phyloP scores from a whole-genome alignment of 2,113 vertebrate genomes.

The Atherinomorus stipes region DNA sequence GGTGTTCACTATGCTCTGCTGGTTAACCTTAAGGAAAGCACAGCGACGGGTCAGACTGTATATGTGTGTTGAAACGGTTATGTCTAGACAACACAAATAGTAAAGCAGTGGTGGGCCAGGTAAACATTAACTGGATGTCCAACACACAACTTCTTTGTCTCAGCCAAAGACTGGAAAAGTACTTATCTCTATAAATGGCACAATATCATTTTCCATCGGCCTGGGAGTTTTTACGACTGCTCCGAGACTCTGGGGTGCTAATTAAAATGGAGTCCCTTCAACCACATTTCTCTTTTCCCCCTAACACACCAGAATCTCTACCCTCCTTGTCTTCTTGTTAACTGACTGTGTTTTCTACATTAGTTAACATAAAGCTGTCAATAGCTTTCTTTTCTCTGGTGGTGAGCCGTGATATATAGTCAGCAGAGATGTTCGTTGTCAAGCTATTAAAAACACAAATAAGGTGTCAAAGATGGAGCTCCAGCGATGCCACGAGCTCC shows the following conservation, averaged over 20 bases:
- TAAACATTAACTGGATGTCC: conserved; percentile 72
- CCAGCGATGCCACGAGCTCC: conserved; percentile 34
- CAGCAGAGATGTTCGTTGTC: conserved; percentile 31
- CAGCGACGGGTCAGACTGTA: conserved; percentile 39
- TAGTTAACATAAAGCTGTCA: conserved; percentile 61
- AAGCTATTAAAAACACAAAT: conserved; percentile 18
- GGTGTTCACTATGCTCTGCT: conserved; percentile 18
- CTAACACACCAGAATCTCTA: conserved; percentile 24
- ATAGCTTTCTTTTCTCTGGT: conserved; percentile 38
- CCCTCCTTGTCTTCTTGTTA: conserved; percentile 32
- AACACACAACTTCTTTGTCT: conserved; percentile 79
- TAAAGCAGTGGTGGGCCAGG: conserved; percentile 69
- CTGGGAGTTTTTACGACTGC: conserved; percentile 79
- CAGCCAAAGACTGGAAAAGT: conserved; percentile 86
- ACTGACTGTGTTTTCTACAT: conserved; percentile 63
- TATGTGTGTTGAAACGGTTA: conserved; percentile 65
- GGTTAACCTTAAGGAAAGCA: conserved; percentile 23
- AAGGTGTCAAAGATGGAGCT: conserved; percentile 33
- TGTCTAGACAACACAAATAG: conserved; percentile 73
- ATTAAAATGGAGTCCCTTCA: conserved; percentile 84
- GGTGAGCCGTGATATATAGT: conserved; percentile 28
- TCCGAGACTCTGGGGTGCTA: conserved; percentile 85
- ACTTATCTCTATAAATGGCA: conserved; percentile 84
- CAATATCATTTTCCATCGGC: conserved; percentile 75
- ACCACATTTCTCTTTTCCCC: background rate